phyloP scores from a whole-genome alignment of 2,888 invertebrate species.

The Didymodactylos carnosus region DNA sequence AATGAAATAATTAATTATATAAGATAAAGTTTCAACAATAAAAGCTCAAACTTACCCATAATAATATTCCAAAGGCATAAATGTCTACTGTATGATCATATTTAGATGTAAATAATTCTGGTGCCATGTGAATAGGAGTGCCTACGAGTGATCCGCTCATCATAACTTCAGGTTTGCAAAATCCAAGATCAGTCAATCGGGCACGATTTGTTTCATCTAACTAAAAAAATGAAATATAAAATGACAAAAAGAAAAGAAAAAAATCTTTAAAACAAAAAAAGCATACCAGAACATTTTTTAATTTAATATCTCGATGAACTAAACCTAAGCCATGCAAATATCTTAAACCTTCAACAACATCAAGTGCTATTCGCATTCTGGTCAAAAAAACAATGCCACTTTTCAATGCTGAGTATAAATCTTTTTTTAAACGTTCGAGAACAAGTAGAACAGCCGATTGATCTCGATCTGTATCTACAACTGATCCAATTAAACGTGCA shows the following conservation, averaged over 20 bases:
- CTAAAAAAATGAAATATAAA: conserved; percentile 23
- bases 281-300: conserved; percentile 60
- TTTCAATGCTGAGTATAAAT: conserved; percentile 56
- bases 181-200: conserved; percentile 65
- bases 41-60: conserved; percentile 76
- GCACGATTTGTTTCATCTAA: conserved; percentile 53
- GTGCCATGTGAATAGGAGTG: conserved; percentile 72
- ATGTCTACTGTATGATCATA: conserved; percentile 67
- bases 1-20: neutral
- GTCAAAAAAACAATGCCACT: conserved; percentile 35
- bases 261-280: neutral
- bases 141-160: conserved; percentile 69
- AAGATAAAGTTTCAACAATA: neutral
- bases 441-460: conserved; percentile 59
- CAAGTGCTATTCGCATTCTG: conserved; percentile 48
- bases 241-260: too few species aligned
- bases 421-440: conserved; percentile 51
- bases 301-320: conserved; percentile 67
- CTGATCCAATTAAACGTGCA: conserved; percentile 37
- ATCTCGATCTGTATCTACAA: conserved; percentile 49
- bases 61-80: conserved; percentile 68
- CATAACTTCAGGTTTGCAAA: conserved; percentile 70
- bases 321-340: conserved; percentile 69
- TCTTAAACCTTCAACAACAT: conserved; percentile 65
- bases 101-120: conserved; percentile 57